phyloP scores from a whole-genome alignment of 2,797 vertebrate genomes.

The Chiroxiphia lanceolata region DNA sequence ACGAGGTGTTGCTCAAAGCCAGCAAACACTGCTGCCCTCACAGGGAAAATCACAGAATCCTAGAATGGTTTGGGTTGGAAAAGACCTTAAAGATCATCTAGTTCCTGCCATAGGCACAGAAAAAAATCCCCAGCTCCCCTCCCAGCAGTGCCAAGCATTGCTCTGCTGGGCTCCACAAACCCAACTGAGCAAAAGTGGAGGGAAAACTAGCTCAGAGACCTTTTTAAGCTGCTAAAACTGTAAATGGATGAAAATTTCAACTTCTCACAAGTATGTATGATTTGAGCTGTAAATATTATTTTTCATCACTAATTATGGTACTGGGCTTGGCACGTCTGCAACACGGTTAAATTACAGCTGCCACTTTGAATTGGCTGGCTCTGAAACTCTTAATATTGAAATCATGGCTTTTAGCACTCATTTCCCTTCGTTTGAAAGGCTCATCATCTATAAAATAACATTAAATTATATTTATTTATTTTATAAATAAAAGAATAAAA shows the following conservation, averaged over 20 bases:
- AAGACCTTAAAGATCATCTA: neutral
- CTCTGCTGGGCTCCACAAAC: neutral
- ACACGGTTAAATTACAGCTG: neutral
- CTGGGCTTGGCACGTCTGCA: neutral
- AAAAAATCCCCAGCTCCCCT: neutral
- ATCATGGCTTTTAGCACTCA: neutral
- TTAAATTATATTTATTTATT: neutral
- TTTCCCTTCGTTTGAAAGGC: neutral
- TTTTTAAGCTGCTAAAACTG: neutral
- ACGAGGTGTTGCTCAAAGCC: neutral
- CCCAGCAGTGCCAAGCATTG: neutral
- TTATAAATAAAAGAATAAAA: neutral
- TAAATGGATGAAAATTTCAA: neutral
- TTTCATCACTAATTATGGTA: constrained; percentile 3
- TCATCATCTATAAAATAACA: neutral
- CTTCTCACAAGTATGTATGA: neutral
- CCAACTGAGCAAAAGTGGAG: neutral
- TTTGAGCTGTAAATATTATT: neutral
- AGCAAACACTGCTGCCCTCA: neutral
- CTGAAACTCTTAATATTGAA: neutral
- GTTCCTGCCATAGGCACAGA: neutral
- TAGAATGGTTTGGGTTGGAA: neutral
- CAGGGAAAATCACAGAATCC: neutral
- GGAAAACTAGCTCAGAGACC: neutral
- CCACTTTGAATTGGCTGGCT: neutral